Percentiles rank a stretch among this genome's conserved stretches.
phyloP scores from a whole-genome alignment of 2,113 vertebrate genomes.

The Toxotes jaculatrix region DNA sequence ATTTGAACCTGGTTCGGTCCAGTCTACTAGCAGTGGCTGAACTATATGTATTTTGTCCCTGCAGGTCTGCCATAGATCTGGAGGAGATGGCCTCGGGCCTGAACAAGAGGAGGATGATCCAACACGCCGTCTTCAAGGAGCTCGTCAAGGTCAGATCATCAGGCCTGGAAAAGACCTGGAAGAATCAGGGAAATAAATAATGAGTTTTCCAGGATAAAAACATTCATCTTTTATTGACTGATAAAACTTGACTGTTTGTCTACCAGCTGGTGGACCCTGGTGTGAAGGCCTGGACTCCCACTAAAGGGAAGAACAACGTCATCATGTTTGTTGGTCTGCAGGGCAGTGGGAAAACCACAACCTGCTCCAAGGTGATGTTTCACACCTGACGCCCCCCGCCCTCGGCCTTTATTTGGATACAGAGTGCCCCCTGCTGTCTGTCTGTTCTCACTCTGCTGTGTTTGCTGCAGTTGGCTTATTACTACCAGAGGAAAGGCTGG shows the following conservation, averaged over 20 bases:
- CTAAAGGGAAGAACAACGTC: conserved; percentile 98
- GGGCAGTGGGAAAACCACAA: conserved; percentile 98
- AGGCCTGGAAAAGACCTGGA: not conserved
- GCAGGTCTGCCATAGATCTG: conserved; percentile 96
- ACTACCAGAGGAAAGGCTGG: conserved; percentile 99
- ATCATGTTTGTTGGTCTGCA: conserved; percentile 99
- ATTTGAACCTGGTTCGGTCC: not conserved
- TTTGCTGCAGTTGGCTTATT: conserved; percentile 93
- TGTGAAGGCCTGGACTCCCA: conserved; percentile 99
- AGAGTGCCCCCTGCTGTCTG: not conserved
- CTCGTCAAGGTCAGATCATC: conserved; percentile 93
- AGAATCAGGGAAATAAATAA: not conserved
- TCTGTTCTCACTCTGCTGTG: not conserved
- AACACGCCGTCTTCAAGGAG: conserved; percentile 98
- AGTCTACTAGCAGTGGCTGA: not conserved
- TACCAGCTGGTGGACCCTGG: conserved; percentile 97
- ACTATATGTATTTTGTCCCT: not conserved
- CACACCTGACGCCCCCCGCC: not conserved
- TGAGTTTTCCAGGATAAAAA: not conserved
- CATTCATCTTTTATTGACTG: too few species aligned
- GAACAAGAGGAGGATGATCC: conserved; percentile 99
- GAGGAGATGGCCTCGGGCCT: conserved; percentile 99
- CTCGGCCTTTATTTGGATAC: not conserved
- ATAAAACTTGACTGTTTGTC: too few species aligned
- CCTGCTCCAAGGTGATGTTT: conserved; percentile 94